Conservation (phyloP, 2,888 invertebrate species). For the Linnaemya tessellans region DNA sequence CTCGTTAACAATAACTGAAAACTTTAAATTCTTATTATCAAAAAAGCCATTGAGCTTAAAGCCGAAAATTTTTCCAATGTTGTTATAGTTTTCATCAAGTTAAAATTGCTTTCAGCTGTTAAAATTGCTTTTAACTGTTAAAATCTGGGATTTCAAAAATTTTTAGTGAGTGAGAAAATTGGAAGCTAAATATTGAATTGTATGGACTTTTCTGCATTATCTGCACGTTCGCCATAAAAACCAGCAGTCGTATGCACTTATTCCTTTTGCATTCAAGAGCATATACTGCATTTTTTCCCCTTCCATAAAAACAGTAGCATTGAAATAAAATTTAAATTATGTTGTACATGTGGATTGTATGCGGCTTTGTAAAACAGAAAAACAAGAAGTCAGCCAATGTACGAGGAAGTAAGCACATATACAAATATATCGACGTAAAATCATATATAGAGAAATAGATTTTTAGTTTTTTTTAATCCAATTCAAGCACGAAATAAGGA, state of each 20-base stretch:
- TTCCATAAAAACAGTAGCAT: slow-evolving; percentile 15
- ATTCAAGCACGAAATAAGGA: slow-evolving; percentile 55
- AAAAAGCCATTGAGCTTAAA: background rate
- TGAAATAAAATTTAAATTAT: slow-evolving; percentile 48
- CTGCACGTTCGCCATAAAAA: slow-evolving; percentile 62
- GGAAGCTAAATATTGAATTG: slow-evolving; percentile 23
- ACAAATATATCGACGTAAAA: background rate
- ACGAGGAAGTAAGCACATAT: background rate
- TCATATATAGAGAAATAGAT: background rate
- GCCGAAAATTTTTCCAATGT: background rate
- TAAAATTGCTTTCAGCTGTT: slow-evolving; percentile 3
- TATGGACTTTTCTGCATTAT: slow-evolving; percentile 46
- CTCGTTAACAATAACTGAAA: too few relatives aligned
- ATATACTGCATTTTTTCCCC: slow-evolving; percentile 8
- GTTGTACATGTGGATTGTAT: slow-evolving; percentile 26
- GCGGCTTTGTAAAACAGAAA: background rate
- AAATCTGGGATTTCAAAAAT: background rate
- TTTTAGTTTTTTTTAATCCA: slow-evolving; percentile 55
- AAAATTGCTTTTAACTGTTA: slow-evolving; percentile 2
- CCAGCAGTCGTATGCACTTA: background rate
- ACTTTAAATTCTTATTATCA: background rate
- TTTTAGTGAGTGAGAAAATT: background rate
- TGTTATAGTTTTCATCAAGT: background rate
- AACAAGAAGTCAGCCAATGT: background rate
- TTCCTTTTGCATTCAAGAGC: slow-evolving; percentile 25